Conservation (phyloP, 1,140 invertebrate species). For the Dendroctonus valens region DNA sequence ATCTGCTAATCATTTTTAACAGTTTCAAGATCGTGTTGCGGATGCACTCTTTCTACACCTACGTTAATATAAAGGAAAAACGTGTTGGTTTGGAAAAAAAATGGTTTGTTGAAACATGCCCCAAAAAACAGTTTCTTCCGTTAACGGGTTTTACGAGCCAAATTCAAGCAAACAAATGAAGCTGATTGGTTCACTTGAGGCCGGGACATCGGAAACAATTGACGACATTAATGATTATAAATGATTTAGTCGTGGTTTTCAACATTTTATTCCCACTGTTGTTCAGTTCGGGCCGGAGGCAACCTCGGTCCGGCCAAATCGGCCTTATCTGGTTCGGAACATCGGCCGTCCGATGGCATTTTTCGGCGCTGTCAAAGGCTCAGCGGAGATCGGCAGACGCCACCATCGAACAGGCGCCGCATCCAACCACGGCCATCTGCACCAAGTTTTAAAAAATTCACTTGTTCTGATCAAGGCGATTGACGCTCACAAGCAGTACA, state of each 20-base stretch:
- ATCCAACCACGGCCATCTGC: neutral
- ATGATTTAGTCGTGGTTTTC: constrained; percentile 26
- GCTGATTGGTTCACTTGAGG: too few species aligned
- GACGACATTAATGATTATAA: constrained; percentile 31
- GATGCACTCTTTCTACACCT: too few species aligned
- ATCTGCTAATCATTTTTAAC: too few species aligned
- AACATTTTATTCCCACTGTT: constrained; percentile 32
- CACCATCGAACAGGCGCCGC: constrained; percentile 31
- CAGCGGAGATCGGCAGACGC: constrained; percentile 27
- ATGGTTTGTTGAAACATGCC: too few species aligned
- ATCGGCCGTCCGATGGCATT: constrained; percentile 35
- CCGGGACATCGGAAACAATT: too few species aligned
- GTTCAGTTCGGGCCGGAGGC: constrained; percentile 3
- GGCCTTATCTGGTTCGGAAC: constrained; percentile 29
- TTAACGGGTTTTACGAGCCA: too few species aligned
- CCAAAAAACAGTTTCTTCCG: too few species aligned
- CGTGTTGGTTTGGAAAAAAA: too few species aligned
- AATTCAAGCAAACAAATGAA: too few species aligned
- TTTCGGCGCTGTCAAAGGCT: constrained; percentile 38
- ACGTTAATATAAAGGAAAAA: too few species aligned
- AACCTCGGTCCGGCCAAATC: constrained; percentile 20
- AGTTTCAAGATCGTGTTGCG: too few species aligned
- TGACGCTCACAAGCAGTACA: neutral
- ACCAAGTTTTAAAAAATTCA: neutral
- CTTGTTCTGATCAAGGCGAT: too few species aligned